Percentiles rank a stretch among this genome's conserved stretches.
phyloP scores from a whole-genome alignment of 2,113 vertebrate genomes.

The Nothobranchius furzeri region DNA sequence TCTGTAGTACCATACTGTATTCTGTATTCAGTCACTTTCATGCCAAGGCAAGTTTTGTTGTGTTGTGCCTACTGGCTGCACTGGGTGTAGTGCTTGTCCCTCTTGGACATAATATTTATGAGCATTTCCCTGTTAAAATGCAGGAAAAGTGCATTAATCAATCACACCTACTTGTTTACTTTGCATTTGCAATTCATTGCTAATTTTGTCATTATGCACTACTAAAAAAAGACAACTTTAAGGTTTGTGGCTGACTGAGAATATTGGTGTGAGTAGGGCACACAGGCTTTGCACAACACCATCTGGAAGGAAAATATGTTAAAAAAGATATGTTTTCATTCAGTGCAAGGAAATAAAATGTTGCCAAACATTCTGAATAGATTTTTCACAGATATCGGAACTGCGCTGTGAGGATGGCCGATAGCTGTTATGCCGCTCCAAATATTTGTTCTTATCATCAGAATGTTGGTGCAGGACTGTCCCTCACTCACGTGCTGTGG shows the following conservation, averaged over 20 bases:
- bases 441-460: no score
- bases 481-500: no score
- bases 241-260: no score
- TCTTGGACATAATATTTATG: not conserved
- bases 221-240: no score
- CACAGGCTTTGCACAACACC: not conserved
- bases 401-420: no score
- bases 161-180: not conserved
- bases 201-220: not conserved
- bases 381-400: no score
- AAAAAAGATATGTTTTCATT: not conserved
- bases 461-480: no score
- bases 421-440: no score
- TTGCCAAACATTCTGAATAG: no score
- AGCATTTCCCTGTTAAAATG: not conserved
- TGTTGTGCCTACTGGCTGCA: not conserved
- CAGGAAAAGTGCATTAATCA: not conserved
- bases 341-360: not conserved
- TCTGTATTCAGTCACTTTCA: not conserved
- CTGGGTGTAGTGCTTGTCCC: not conserved
- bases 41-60: not conserved
- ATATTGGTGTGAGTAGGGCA: no score
- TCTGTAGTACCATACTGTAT: not conserved
- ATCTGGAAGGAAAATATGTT: not conserved
- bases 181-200: not conserved